Evolutionary conservation across 2,888 invertebrate genomes (phyloP).

Genomic region (Arge pagana): DNA sequence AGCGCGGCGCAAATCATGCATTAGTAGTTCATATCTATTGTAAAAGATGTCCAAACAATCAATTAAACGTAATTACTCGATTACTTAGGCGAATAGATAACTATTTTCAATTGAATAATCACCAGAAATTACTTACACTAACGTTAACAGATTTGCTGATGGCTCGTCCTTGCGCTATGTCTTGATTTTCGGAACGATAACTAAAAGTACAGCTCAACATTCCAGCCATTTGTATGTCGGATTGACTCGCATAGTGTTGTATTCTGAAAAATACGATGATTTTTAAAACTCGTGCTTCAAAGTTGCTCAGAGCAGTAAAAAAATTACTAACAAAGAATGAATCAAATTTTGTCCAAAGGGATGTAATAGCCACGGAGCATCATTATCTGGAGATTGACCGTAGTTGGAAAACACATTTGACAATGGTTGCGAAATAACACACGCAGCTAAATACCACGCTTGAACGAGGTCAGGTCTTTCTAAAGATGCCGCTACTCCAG

Average conservation of each 20-base stretch:
- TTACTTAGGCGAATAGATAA: too few species aligned
- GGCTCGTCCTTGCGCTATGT: slow-evolving; percentile 53
- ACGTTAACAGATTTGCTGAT: slow-evolving; percentile 64
- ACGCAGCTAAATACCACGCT: slow-evolving; percentile 84
- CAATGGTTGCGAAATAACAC: slow-evolving; percentile 61
- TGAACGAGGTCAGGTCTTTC: slow-evolving; percentile 82
- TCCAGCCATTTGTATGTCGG: slow-evolving; percentile 92
- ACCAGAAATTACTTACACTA: slow-evolving; percentile 62
- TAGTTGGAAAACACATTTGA: slow-evolving; percentile 40
- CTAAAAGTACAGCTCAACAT: slow-evolving; percentile 91
- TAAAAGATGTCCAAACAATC: too few species aligned
- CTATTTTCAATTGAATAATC: too few species aligned
- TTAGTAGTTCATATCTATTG: too few species aligned
- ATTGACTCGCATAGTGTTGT: slow-evolving; percentile 76
- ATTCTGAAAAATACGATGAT: slow-evolving; percentile 63
- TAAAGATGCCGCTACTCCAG: slow-evolving; percentile 73
- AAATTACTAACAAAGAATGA: slow-evolving; percentile 76
- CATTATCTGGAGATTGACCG: slow-evolving; percentile 52
- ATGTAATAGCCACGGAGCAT: slow-evolving; percentile 78
- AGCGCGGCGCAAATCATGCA: too few species aligned
- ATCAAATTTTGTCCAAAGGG: slow-evolving; percentile 86
- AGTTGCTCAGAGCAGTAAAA: neutral
- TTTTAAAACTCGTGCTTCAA: neutral
- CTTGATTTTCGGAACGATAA: slow-evolving; percentile 64
- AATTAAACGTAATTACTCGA: too few species aligned